Evolutionary conservation across 2,888 invertebrate genomes (phyloP).

Genomic region (Tenthredo notha): DNA sequence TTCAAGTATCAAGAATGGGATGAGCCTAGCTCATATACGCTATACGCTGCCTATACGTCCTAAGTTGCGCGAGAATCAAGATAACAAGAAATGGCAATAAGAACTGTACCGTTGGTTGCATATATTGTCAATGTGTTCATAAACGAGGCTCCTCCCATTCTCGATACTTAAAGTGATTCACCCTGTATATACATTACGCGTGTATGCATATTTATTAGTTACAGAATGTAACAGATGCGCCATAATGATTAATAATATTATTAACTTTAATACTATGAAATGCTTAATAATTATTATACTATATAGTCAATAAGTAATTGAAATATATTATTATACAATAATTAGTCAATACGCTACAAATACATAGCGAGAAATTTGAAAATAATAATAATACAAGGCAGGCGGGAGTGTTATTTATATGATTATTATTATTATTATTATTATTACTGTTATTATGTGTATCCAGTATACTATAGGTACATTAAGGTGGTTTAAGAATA

Average conservation of each 20-base stretch:
- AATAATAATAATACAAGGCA: background rate
- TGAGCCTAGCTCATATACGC: too few species aligned
- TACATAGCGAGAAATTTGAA: background rate
- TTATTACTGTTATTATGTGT: background rate
- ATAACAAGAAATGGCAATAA: too few species aligned
- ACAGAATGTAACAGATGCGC: background rate
- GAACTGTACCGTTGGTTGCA: too few species aligned
- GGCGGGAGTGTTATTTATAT: background rate
- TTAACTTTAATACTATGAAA: background rate
- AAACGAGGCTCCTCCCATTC: too few species aligned
- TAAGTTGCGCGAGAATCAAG: too few species aligned
- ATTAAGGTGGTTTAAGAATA: background rate
- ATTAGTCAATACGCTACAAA: background rate
- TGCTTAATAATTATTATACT: background rate
- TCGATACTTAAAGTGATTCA: too few species aligned
- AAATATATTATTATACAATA: background rate
- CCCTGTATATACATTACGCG: too few species aligned
- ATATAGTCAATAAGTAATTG: background rate
- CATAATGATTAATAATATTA: background rate
- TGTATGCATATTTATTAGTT: background rate
- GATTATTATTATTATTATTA: background rate
- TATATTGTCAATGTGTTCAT: too few species aligned
- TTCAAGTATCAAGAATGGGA: too few species aligned
- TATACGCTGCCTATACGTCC: too few species aligned
- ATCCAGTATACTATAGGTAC: too few species aligned